Evolutionary conservation across 2,797 vertebrate genomes (phyloP), one percentile per base, ranked within the genome.

Genomic region (Antrozous pallidus): DNA sequence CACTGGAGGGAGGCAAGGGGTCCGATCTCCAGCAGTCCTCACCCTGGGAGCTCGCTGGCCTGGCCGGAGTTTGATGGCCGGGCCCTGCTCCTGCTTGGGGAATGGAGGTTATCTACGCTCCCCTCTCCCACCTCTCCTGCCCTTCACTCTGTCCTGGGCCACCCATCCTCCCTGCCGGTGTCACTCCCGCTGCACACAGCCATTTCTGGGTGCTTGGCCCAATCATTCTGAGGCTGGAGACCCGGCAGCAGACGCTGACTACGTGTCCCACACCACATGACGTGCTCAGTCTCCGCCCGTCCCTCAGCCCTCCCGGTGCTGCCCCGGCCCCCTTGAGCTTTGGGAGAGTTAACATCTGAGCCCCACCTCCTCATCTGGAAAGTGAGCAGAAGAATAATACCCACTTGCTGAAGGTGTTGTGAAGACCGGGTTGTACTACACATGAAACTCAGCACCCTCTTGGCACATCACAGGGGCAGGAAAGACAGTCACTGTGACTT

Each of bases 141-240:
- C 47, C 61, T 47, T 61, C 54, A 13, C 45, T 36, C 31, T 31
- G 10, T 40, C 36, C 70, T 12, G 56, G 51, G 2, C 33, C 22
- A 54, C 31, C 49, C 18, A 17, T 1, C 31, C 18, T 16, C 13
- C 1, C 0, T 42, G 10, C 0, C 38, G 7, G 7, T 47, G 54
- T 73, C 26, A 3, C 58, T 40, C 11, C 12, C 78, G 31, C 4
- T 0, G 11, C n/a, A 11, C 79, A 28, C 4, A 14, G 42, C 77
- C 16, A 8, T 26, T 13, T 71, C 28, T 79, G 24, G 26, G 33
- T 1, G 11, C 26, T 20, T 11, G 0, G 36, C 26, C 12, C 24
- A 33, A 1, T 38, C n/a, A n/a, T 54, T 31, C 58, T 33, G 7
- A 12, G 67, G 40, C 67, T 8, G 10, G 6, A n/a, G 69, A 70